Evolutionary conservation across 37 sponge, comb jelly and placozoan species (phyloP).

Genomic region (Corticium candelabrum): DNA sequence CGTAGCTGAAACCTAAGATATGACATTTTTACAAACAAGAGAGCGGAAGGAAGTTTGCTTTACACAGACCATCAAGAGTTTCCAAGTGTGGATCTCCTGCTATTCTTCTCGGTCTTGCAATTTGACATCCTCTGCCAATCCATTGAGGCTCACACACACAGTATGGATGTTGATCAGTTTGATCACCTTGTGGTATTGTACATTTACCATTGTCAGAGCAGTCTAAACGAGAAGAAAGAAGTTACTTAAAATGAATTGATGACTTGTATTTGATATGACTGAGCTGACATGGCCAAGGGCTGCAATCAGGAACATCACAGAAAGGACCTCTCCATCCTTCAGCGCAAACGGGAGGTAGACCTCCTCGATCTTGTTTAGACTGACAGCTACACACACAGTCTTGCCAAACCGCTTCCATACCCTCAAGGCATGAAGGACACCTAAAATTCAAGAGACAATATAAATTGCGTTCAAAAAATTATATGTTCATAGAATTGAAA

Average conservation of each 20-base stretch:
- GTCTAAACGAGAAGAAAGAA: neutral
- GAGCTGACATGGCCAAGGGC: neutral
- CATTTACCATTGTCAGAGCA: neutral
- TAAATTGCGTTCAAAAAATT: too few relatives aligned
- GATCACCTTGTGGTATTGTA: neutral
- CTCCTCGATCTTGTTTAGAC: neutral
- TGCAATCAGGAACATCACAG: neutral
- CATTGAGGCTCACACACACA: neutral
- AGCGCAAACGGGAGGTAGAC: neutral
- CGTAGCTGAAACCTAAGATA: neutral
- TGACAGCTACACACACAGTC: neutral
- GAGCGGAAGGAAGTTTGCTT: neutral
- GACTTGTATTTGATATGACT: too few relatives aligned
- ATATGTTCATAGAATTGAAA: too few relatives aligned
- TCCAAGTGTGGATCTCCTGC: neutral
- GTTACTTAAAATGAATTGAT: too few relatives aligned
- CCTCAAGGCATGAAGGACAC: neutral
- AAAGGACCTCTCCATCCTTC: constrained; percentile 1
- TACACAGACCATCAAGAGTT: neutral
- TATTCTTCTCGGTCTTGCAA: neutral
- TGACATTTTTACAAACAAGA: neutral
- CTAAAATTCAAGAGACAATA: neutral
- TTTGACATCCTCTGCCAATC: neutral
- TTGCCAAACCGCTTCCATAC: neutral
- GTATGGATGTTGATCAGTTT: neutral